phyloP scores from a whole-genome alignment of 2,888 invertebrate genomes.

The Sclerodermus sp. region DNA sequence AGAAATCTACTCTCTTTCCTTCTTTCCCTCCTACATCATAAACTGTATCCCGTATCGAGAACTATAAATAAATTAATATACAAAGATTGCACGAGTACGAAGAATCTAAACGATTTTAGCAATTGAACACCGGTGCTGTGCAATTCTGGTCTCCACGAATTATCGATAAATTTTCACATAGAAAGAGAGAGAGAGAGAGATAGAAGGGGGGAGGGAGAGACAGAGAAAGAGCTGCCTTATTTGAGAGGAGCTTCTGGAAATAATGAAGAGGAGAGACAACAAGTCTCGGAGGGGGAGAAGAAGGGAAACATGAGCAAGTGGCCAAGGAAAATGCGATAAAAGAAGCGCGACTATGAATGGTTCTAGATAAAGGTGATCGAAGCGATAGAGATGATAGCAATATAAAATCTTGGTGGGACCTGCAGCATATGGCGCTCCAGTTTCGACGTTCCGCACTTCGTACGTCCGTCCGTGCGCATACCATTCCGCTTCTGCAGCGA shows the following conservation, averaged over 20 bases:
- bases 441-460: slow-evolving; percentile 22
- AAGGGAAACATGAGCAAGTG: not conserved
- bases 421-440: slow-evolving; percentile 30
- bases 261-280: too few relatives aligned
- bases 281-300: not conserved
- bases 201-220: slow-evolving; percentile 1
- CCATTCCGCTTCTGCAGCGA: slow-evolving; percentile 25
- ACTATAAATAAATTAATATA: too few relatives aligned
- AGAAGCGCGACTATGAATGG: slow-evolving; percentile 22
- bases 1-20: too few relatives aligned
- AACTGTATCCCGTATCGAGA: too few relatives aligned
- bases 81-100: too few relatives aligned
- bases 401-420: slow-evolving; percentile 41
- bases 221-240: not conserved
- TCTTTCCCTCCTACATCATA: too few relatives aligned
- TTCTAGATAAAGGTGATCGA: slow-evolving; percentile 37
- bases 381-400: slow-evolving; percentile 34
- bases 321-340: slow-evolving; percentile 21
- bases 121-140: too few relatives aligned
- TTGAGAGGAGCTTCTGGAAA: too few relatives aligned
- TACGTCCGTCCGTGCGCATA: slow-evolving; percentile 25
- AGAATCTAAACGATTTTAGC: too few relatives aligned
- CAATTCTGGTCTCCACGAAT: too few relatives aligned
- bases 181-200: not conserved
- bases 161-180: too few relatives aligned